Percentiles rank a stretch among this genome's conserved stretches.
Conservation (phyloP, 2,888 invertebrate genomes). For the Coelopa pilipes region DNA sequence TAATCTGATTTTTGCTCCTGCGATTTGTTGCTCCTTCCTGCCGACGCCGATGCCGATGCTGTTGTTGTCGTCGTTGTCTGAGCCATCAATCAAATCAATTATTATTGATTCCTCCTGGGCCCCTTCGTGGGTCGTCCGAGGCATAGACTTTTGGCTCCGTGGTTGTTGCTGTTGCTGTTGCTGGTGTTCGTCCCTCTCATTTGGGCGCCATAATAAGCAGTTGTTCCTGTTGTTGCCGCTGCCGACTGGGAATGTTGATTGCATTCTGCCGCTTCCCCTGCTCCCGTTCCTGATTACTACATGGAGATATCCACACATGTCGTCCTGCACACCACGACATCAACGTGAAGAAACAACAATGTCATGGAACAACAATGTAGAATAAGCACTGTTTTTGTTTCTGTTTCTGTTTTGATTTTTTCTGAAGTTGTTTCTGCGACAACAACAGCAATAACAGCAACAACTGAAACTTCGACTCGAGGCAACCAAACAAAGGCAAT, state of each 20-base stretch:
- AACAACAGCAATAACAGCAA: not conserved
- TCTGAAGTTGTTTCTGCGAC: too few species aligned
- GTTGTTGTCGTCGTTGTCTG: not conserved
- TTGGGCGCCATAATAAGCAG: slow-evolving; percentile 24
- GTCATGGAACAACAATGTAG: too few species aligned
- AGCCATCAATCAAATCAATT: slow-evolving; percentile 65
- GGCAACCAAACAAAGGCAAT: not conserved
- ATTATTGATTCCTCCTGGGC: slow-evolving; percentile 56
- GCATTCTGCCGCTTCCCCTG: too few species aligned
- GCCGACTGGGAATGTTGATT: not conserved
- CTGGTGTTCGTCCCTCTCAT: not conserved
- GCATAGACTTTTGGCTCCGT: not conserved
- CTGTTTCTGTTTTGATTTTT: too few species aligned
- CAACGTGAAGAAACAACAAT: not conserved
- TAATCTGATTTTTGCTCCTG: not conserved
- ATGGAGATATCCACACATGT: too few species aligned
- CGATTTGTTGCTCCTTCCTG: not conserved
- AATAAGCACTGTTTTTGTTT: too few species aligned
- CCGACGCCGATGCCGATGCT: not conserved
- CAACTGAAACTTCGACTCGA: not conserved
- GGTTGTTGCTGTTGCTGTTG: slow-evolving; percentile 12
- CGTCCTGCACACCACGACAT: not conserved
- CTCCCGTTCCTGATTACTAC: not conserved
- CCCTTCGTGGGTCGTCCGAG: not conserved
- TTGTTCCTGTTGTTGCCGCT: not conserved